Evolutionary conservation across 1,140 invertebrate species (phyloP).

Genomic region (Heliothis subflexa): DNA sequence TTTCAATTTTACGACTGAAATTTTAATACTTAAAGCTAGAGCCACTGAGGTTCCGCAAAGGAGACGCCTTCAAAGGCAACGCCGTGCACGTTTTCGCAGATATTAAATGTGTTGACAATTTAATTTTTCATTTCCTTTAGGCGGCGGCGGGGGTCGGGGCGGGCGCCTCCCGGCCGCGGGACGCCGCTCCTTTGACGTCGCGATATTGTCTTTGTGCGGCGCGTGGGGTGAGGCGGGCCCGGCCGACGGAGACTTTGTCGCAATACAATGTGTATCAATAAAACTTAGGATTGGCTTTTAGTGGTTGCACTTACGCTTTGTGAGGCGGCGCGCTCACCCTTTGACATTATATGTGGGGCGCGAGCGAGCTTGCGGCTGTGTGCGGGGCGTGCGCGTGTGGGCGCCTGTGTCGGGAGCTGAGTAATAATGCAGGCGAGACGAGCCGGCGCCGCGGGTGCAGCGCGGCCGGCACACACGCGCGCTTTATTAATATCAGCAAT

Average conservation of each 20-base stretch:
- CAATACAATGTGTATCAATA: slow-evolving; percentile 87
- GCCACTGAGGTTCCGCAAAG: slow-evolving; percentile 75
- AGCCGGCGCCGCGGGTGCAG: slow-evolving; percentile 50
- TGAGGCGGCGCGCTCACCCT: slow-evolving; percentile 84
- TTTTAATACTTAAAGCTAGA: slow-evolving; percentile 82
- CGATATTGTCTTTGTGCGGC: slow-evolving; percentile 86
- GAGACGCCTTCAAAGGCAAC: slow-evolving; percentile 80
- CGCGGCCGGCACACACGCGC: slow-evolving; percentile 29
- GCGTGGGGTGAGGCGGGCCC: slow-evolving; percentile 79
- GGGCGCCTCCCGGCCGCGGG: slow-evolving; percentile 66
- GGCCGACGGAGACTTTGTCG: slow-evolving; percentile 84
- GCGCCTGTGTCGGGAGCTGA: slow-evolving; percentile 50
- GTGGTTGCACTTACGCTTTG: slow-evolving; percentile 86
- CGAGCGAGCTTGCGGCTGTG: slow-evolving; percentile 56
- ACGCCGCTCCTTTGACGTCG: slow-evolving; percentile 83
- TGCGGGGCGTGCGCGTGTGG: slow-evolving; percentile 39
- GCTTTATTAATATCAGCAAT: slow-evolving; percentile 67
- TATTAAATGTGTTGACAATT: slow-evolving; percentile 87
- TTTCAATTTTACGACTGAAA: slow-evolving; percentile 83
- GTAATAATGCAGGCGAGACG: slow-evolving; percentile 48
- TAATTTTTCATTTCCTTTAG: slow-evolving; percentile 86
- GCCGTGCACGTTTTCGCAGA: slow-evolving; percentile 85
- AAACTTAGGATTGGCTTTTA: slow-evolving; percentile 87
- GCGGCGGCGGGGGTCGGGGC: slow-evolving; percentile 69
- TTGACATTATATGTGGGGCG: slow-evolving; percentile 81